Evolutionary conservation across 2,888 invertebrate genomes (phyloP).

Genomic region (Agrochola circellaris): DNA sequence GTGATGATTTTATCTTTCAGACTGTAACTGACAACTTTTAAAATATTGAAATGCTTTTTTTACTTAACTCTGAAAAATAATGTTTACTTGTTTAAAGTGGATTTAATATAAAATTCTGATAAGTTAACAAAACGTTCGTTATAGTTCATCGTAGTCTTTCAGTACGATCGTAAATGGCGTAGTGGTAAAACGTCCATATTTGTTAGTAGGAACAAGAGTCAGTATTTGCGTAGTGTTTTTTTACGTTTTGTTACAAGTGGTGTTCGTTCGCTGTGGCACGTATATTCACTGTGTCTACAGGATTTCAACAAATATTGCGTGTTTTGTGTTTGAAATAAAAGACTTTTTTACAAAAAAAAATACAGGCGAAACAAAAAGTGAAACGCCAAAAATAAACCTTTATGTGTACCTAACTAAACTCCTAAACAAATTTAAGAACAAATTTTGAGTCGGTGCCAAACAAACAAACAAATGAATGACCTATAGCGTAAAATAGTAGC

Average conservation of each 20-base stretch:
- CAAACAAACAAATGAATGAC: too few species aligned
- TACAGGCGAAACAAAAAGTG: too few species aligned
- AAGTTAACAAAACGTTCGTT: not conserved
- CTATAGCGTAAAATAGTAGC: too few species aligned
- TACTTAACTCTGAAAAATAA: not conserved
- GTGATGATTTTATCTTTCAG: not conserved
- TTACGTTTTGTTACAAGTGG: not conserved
- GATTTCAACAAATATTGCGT: not conserved
- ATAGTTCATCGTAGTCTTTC: not conserved
- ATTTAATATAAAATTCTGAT: not conserved
- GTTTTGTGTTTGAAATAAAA: not conserved
- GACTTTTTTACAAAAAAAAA: too few species aligned
- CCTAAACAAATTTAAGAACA: too few species aligned
- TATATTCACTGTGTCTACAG: not conserved
- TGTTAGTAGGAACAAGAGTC: conserved; percentile 10
- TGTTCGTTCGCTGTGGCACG: conserved; percentile 6
- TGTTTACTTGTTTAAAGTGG: not conserved
- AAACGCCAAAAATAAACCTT: too few species aligned
- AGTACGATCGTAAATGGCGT: not conserved
- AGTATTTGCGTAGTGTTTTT: conserved; percentile 15
- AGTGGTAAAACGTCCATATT: not conserved
- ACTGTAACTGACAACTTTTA: not conserved
- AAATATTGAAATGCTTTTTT: not conserved
- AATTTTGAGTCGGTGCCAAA: too few species aligned
- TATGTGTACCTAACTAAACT: too few species aligned